Evolutionary conservation across 2,888 invertebrate species (phyloP), one percentile per base, ranked within the genome.

Genomic region (Luperina nickerlii): DNA sequence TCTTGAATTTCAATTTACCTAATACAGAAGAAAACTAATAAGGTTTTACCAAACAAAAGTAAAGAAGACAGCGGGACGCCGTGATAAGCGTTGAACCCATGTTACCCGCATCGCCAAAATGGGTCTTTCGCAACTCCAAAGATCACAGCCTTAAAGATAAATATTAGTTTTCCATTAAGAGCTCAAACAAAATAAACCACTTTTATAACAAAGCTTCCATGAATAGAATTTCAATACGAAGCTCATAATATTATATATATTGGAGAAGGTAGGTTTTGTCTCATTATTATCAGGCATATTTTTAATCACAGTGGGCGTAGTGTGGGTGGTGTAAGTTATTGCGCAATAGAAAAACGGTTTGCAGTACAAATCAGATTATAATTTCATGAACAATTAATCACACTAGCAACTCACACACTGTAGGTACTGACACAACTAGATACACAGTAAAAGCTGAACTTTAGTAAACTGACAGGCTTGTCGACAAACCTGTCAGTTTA

Each of bases 111-210:
- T 84, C n/a, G 6, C 38, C 13, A 68, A 69, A 67, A 69, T 27
- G 6, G 45, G 32, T 51, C 42, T 8, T 38, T 20, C 32, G 1
- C 15, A 27, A 38, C 42, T 57, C 24, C 20, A 4, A n/a, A 72
- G 54, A 51, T 51, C 42, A 68, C n/a, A 60, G 63, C 51, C 68
- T 15, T 51, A 45, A 70, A 73, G 27, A 65, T 62, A 69, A 79
- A 78, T 83, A 57, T 82, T 78, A 63, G 27, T 66, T 20, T 81
- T 54, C 45, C 68, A 68, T 80, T 62, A 82, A 3, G 68, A 8
- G 60, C 24, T 57, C 62, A 48, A 83, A 83, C 70, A 71, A 71
- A 83, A 67, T 20, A 65, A 82, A 76, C 15, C 63, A 57, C 38
- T 27, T 76, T 69, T 65, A 20, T 32, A 65, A 60, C 42, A 63